Conservation (phyloP, 2,113 vertebrate species). For the Choloepus hoffmanni region DNA sequence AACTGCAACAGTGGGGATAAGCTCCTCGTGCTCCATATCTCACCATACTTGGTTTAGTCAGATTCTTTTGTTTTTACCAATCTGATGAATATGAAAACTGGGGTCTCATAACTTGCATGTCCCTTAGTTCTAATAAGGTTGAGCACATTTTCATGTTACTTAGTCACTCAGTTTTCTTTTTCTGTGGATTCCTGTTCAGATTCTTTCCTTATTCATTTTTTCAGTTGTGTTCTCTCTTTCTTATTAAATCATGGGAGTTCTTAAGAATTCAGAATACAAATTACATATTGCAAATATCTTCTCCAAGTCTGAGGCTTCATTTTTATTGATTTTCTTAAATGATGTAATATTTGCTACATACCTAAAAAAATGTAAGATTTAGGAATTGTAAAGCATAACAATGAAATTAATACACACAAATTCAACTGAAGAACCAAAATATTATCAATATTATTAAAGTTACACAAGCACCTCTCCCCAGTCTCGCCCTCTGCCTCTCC, state of each 20-base stretch:
- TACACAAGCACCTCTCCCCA: neutral
- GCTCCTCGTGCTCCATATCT: neutral
- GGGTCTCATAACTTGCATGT: neutral
- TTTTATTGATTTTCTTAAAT: constrained; percentile 30
- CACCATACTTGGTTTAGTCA: neutral
- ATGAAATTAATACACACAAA: constrained; percentile 6
- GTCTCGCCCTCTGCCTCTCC: neutral
- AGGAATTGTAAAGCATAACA: neutral
- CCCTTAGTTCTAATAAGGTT: neutral
- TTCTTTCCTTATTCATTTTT: neutral
- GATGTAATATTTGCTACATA: constrained; percentile 5
- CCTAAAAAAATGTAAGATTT: neutral
- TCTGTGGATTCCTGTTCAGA: constrained; percentile 33
- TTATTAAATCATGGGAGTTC: neutral
- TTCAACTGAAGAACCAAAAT: constrained; percentile 6
- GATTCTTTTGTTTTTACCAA: constrained; percentile 23
- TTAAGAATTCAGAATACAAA: constrained; percentile 17
- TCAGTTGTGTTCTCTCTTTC: neutral
- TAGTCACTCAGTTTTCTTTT: neutral
- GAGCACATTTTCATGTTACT: neutral
- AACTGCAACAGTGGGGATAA: neutral
- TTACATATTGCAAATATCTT: constrained; percentile 19
- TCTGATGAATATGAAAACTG: constrained; percentile 7
- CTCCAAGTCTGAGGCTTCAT: neutral
- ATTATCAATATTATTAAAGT: neutral